Conservation (phyloP, 2,888 invertebrate genomes). For the Byasa hedistus region DNA sequence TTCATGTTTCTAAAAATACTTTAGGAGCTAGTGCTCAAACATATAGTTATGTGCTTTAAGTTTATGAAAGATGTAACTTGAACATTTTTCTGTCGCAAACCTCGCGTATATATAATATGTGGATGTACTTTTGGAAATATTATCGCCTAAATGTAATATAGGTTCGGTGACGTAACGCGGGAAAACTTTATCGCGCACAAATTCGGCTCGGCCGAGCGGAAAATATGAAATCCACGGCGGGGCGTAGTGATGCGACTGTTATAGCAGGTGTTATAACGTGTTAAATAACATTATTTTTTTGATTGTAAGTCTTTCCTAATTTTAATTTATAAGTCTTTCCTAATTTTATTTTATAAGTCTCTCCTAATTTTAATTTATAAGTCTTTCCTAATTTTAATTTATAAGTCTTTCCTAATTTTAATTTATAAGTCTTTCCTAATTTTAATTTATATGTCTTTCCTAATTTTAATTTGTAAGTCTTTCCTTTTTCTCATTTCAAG, state of each 20-base stretch:
- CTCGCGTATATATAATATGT: neutral
- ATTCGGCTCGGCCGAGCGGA: conserved; percentile 19
- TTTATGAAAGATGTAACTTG: neutral
- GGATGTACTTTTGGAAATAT: conserved; percentile 1
- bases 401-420: too few species aligned
- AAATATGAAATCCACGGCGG: conserved; percentile 21
- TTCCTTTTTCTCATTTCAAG: too few species aligned
- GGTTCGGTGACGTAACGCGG: conserved; percentile 5
- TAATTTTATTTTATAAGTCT: too few species aligned
- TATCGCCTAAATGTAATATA: conserved; percentile 12
- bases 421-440: too few species aligned
- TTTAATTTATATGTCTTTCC: too few species aligned
- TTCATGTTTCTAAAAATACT: too few species aligned
- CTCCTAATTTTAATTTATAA: too few species aligned
- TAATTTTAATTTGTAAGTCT: too few species aligned
- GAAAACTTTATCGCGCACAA: conserved; percentile 23
- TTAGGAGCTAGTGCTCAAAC: too few species aligned
- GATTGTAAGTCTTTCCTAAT: neutral
- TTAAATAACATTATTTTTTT: neutral
- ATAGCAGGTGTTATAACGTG: conserved; percentile 2
- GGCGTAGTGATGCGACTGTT: conserved; percentile 2
- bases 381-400: too few species aligned
- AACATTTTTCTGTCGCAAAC: neutral
- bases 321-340: too few species aligned
- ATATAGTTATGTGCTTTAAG: too few species aligned